Evolutionary conservation across 1,140 invertebrate genomes (phyloP).

Genomic region (Olivierus martensii): DNA sequence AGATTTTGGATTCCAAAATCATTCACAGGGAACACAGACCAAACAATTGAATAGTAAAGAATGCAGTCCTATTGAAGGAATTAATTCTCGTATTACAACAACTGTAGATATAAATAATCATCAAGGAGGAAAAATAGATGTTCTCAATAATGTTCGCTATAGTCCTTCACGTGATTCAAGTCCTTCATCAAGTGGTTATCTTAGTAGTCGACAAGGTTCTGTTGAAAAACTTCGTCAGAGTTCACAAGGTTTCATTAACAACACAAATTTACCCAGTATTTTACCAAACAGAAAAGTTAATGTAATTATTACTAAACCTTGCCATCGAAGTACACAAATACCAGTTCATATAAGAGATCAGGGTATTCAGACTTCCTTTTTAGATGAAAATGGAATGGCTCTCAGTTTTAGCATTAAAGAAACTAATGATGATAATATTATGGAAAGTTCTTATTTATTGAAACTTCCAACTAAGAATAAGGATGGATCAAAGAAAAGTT

Average conservation of each 20-base stretch:
- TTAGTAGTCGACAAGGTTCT: constrained; percentile 15
- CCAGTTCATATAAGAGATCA: constrained; percentile 46
- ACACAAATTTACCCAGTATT: too few relatives aligned
- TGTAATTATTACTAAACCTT: constrained; percentile 4
- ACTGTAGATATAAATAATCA: constrained; percentile 9
- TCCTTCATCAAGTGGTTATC: constrained; percentile 16
- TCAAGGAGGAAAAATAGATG: constrained; percentile 7
- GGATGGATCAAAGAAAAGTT: not conserved
- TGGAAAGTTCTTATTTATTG: not conserved
- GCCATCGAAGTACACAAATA: constrained; percentile 38
- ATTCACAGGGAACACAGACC: constrained; percentile 17
- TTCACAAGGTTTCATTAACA: not conserved
- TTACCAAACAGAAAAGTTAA: not conserved
- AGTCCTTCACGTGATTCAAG: constrained; percentile 12
- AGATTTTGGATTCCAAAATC: constrained; percentile 1
- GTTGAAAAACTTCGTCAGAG: constrained; percentile 6
- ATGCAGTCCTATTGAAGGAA: constrained; percentile 2
- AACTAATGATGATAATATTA: too few relatives aligned
- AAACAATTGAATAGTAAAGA: constrained; percentile 15
- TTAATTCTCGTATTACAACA: constrained; percentile 3
- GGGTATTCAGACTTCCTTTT: constrained; percentile 51
- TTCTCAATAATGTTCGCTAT: constrained; percentile 6
- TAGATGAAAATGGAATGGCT: too few relatives aligned
- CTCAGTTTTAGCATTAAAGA: too few relatives aligned
- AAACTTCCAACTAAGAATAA: not conserved